A percentile compares a stretch with the other conserved stretches of the same genome.
These are phyloP conservation scores for Apodemia duryi DNA, from an alignment of 2,888 invertebrate species.

Conservation along the genomic window DNA sequence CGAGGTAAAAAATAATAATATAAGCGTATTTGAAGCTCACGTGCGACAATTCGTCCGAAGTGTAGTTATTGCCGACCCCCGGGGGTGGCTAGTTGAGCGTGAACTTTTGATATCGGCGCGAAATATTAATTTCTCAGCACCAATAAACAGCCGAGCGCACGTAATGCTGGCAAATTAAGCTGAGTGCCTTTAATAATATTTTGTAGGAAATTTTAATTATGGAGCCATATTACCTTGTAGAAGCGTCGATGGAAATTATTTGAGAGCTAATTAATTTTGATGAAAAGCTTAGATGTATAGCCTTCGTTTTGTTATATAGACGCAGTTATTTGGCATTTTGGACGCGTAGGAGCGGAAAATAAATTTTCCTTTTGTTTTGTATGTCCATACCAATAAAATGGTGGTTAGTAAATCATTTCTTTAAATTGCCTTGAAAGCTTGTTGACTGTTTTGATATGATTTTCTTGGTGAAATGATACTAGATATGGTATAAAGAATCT, in stretches of 20 bases:
- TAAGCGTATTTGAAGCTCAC: constrained; percentile 70
- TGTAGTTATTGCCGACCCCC: constrained; percentile 63
- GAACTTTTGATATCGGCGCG: constrained; percentile 75
- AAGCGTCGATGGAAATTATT: constrained; percentile 41
- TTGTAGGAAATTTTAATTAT: constrained; percentile 66
- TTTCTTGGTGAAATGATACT: no score
- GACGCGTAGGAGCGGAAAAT: not conserved
- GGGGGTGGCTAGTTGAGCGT: constrained; percentile 75
- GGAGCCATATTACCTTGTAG: constrained; percentile 49
- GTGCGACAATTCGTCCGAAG: constrained; percentile 65
- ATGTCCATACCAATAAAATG: not conserved
- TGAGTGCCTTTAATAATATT: constrained; percentile 70
- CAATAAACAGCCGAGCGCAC: constrained; percentile 68
- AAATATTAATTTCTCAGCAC: constrained; percentile 77
- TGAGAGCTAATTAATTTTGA: constrained; percentile 42
- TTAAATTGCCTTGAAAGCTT: not conserved
- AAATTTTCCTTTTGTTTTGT: constrained; percentile 2
- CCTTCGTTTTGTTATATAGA: constrained; percentile 19
- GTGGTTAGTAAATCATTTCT: not conserved
- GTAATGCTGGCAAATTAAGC: constrained; percentile 74
- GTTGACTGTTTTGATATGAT: not conserved
- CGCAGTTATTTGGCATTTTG: not conserved
- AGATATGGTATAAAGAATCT: no score
- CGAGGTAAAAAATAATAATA: constrained; percentile 65
- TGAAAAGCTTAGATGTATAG: constrained; percentile 32